These are phyloP conservation scores for Harpagifer antarcticus DNA, from an alignment of 2,797 vertebrate genomes.

Conservation along the genomic window DNA sequence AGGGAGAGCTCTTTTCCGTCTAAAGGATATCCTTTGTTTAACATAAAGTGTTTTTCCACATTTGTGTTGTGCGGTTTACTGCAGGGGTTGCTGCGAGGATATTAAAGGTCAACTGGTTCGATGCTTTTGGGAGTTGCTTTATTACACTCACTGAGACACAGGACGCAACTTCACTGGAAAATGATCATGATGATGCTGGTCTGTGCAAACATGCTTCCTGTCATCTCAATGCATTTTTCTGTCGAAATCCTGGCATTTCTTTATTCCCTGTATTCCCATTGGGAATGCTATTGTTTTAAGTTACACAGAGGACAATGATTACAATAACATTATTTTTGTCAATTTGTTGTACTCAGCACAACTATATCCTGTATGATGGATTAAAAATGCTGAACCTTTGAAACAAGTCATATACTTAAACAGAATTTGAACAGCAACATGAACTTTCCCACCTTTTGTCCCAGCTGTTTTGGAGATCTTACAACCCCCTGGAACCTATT, in stretches of 20 bases:
- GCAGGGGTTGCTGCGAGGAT: slow-evolving; percentile 39
- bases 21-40: slow-evolving; percentile 87
- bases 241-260: slow-evolving; percentile 28
- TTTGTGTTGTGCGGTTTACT: slow-evolving; percentile 57
- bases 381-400: no score
- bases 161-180: slow-evolving; percentile 32
- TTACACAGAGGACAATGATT: not conserved
- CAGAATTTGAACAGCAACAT: not conserved
- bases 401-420: not conserved
- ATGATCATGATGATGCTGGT: not conserved
- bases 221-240: slow-evolving; percentile 27
- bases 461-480: not conserved
- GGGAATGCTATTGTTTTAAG: slow-evolving; percentile 22
- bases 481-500: slow-evolving; percentile 1
- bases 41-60: slow-evolving; percentile 80
- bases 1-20: slow-evolving; percentile 59
- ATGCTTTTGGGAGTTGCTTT: slow-evolving; percentile 36
- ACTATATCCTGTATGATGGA: not conserved
- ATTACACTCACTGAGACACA: slow-evolving; percentile 32
- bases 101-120: slow-evolving; percentile 48
- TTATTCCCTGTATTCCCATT: slow-evolving; percentile 5
- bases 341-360: not conserved
- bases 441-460: not conserved
- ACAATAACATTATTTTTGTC: not conserved
- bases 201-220: slow-evolving; percentile 52